A percentile compares a stretch with the other conserved stretches of the same genome.
Evolutionary conservation across 2,797 vertebrate genomes (phyloP).

Genomic region (Amblyraja radiata): DNA sequence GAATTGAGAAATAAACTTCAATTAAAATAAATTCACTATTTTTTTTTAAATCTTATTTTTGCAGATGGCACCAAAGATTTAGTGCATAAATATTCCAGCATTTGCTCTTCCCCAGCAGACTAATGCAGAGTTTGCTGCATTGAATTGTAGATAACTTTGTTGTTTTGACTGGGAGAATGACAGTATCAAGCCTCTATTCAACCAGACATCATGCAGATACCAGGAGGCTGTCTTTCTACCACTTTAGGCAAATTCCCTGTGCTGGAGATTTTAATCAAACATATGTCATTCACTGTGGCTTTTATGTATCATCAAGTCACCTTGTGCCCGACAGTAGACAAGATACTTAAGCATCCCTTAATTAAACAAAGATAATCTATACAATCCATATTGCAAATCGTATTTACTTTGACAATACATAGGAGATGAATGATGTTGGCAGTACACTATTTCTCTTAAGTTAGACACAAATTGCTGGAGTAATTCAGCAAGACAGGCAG

Average conservation of each 20-base stretch:
- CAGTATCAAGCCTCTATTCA: background rate
- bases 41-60: background rate
- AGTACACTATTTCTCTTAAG: too few relatives aligned
- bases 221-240: background rate
- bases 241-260: background rate
- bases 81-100: background rate
- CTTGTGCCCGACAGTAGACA: background rate
- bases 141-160: background rate
- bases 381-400: background rate
- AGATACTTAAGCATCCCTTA: background rate
- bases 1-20: background rate
- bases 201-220: background rate
- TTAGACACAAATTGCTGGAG: too few relatives aligned
- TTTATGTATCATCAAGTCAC: background rate
- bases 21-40: background rate
- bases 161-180: background rate
- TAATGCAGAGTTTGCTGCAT: background rate
- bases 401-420: too few relatives aligned
- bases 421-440: too few relatives aligned
- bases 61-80: background rate
- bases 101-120: background rate
- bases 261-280: background rate
- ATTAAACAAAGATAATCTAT: background rate
- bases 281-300: background rate
- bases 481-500: too few relatives aligned